A percentile compares a stretch with the other conserved stretches of the same genome.
Evolutionary conservation across 2,113 vertebrate species (phyloP).

Genomic region (Poeciliopsis occidentalis): DNA sequence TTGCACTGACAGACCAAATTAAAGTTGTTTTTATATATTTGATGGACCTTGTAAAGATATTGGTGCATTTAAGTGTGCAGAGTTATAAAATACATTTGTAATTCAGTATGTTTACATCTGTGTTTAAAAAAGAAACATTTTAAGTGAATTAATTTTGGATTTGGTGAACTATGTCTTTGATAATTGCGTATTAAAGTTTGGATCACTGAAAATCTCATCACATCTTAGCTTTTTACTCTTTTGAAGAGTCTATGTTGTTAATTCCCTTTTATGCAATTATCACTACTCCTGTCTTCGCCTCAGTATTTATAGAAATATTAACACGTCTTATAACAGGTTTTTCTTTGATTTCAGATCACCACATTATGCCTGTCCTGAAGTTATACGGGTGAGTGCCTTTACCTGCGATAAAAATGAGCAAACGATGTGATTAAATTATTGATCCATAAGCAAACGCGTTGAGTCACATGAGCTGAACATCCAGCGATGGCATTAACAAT

Average conservation of each 20-base stretch:
- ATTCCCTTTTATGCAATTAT: not conserved
- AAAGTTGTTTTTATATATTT: no score
- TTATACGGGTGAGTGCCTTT: constrained; percentile 87
- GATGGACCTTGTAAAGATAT: no score
- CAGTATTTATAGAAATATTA: not conserved
- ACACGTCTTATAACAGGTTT: constrained; percentile 6
- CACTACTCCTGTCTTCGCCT: no score
- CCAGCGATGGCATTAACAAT: constrained; percentile 3
- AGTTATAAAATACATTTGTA: no score
- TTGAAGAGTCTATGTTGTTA: not conserved
- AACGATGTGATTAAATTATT: constrained; percentile 2
- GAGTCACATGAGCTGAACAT: constrained; percentile 2
- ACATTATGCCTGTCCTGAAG: constrained; percentile 93
- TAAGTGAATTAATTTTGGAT: not conserved
- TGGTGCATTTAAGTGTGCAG: no score
- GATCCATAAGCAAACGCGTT: not conserved
- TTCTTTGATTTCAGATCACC: constrained; percentile 80
- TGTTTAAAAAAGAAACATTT: no score
- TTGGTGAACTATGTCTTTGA: not conserved
- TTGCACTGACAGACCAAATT: no score
- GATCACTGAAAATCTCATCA: not conserved
- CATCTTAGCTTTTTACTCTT: not conserved
- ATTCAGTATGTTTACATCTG: no score
- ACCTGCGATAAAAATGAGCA: constrained; percentile 18
- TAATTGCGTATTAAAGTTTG: not conserved